Percentiles rank a stretch among this genome's conserved stretches.
These are phyloP conservation scores for Cyanocitta stelleri DNA, from an alignment of 2,113 vertebrate species.

Conservation along the genomic window DNA sequence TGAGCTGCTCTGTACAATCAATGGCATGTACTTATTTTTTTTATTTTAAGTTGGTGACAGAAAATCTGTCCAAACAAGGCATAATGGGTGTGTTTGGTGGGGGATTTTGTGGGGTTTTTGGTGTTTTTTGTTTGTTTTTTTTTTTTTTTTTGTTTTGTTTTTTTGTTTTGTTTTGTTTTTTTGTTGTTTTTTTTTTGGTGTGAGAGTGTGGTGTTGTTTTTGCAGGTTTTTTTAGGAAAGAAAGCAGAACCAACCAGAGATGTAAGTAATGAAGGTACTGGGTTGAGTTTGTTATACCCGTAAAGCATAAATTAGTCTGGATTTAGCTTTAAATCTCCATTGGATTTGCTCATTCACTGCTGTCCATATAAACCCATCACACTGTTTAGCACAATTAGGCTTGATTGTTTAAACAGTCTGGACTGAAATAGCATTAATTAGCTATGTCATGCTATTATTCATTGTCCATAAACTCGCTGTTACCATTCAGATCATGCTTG, in stretches of 20 bases:
- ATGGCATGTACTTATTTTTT: neutral
- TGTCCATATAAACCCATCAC: conserved; percentile 56
- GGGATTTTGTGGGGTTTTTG: neutral
- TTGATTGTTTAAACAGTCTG: conserved; percentile 69
- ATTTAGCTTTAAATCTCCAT: conserved; percentile 45
- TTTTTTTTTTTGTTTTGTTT: neutral
- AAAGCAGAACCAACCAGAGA: neutral
- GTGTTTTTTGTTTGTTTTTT: accelerated
- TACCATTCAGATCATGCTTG: conserved; percentile 67
- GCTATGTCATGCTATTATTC: conserved; percentile 70
- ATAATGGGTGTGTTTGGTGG: accelerated
- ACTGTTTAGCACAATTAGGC: conserved; percentile 66
- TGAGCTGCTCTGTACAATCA: neutral
- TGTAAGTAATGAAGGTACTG: neutral
- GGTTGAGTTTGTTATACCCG: neutral
- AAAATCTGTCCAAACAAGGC: neutral
- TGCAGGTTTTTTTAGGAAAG: neutral
- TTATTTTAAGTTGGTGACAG: neutral
- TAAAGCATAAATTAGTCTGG: neutral
- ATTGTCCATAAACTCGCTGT: conserved; percentile 65
- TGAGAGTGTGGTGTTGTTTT: no score
- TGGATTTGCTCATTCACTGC: conserved; percentile 50
- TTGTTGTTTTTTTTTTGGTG: neutral
- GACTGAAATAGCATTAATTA: conserved; percentile 77
- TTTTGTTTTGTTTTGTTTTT: no score